phyloP scores from a whole-genome alignment of 2,797 vertebrate species.

The Uromys caudimaculatus region DNA sequence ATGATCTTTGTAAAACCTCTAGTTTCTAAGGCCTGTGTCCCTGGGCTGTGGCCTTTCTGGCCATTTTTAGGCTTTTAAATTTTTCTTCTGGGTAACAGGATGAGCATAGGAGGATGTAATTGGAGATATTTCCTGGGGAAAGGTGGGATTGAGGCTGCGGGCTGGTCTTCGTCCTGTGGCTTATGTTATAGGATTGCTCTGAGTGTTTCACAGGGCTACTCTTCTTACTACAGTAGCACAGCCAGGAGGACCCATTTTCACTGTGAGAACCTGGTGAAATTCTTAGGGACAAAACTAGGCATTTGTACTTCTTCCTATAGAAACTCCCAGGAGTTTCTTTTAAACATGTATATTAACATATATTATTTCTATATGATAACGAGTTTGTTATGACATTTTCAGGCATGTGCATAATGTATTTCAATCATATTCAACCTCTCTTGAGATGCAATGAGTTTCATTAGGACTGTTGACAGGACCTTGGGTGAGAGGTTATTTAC shows the following conservation, averaged over 20 bases:
- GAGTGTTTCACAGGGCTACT: not conserved
- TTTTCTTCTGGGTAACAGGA: not conserved
- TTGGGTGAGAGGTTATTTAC: not conserved
- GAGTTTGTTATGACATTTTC: not conserved
- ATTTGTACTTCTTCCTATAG: not conserved
- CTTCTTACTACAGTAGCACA: not conserved
- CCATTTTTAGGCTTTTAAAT: not conserved
- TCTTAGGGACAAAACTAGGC: not conserved
- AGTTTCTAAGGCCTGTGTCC: not conserved
- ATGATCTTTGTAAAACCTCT: not conserved
- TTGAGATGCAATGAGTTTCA: not conserved
- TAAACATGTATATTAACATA: not conserved
- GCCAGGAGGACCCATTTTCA: not conserved
- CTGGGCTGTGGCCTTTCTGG: not conserved
- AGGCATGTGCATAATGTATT: not conserved
- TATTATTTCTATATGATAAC: not conserved
- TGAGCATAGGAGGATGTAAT: not conserved
- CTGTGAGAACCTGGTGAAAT: not conserved
- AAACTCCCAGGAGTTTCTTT: not conserved
- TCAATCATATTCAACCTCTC: not conserved
- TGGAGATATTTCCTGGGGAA: not conserved
- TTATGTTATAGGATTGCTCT: not conserved
- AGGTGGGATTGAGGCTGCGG: not conserved
- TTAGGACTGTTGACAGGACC: not conserved
- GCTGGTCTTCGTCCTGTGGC: not conserved